Evolutionary conservation across 2,888 invertebrate species (phyloP).

Genomic region (Andrena chrysosceles): DNA sequence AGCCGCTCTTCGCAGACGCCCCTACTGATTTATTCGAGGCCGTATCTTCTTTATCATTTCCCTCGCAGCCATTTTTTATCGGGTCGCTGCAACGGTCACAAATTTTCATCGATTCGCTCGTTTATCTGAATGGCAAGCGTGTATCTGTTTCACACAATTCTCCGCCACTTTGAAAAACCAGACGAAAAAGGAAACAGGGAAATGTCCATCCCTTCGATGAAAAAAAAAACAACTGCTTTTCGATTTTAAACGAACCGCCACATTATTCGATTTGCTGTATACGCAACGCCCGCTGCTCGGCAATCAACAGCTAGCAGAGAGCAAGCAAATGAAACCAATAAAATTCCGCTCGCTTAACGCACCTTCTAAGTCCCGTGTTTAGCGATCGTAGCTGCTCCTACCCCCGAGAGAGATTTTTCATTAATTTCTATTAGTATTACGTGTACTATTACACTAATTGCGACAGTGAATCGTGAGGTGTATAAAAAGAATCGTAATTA

Average conservation of each 20-base stretch:
- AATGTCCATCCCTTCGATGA: background rate
- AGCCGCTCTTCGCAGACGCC: background rate
- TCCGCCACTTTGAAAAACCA: background rate
- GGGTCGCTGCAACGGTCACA: background rate
- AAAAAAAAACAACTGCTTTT: no score
- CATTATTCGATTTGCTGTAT: constrained; percentile 4
- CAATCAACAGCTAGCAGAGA: background rate
- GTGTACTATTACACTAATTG: no score
- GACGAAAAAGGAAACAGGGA: background rate
- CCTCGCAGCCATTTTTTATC: constrained; percentile 7
- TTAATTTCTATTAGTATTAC: background rate
- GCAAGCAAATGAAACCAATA: constrained; percentile 3
- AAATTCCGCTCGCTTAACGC: background rate
- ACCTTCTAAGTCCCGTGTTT: background rate
- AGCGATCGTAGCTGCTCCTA: background rate
- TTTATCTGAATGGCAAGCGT: background rate
- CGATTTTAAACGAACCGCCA: constrained; percentile 13
- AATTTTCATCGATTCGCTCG: constrained; percentile 27
- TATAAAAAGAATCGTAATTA: no score
- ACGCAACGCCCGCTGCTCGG: background rate
- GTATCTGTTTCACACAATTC: constrained; percentile 3
- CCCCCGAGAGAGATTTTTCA: background rate
- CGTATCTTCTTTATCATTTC: constrained; percentile 22
- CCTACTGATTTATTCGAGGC: constrained; percentile 20
- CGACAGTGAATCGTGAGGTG: no score